Evolutionary conservation across 2,888 invertebrate genomes (phyloP), one percentile per base, ranked within the genome.

Genomic region (Thyatira batis): DNA sequence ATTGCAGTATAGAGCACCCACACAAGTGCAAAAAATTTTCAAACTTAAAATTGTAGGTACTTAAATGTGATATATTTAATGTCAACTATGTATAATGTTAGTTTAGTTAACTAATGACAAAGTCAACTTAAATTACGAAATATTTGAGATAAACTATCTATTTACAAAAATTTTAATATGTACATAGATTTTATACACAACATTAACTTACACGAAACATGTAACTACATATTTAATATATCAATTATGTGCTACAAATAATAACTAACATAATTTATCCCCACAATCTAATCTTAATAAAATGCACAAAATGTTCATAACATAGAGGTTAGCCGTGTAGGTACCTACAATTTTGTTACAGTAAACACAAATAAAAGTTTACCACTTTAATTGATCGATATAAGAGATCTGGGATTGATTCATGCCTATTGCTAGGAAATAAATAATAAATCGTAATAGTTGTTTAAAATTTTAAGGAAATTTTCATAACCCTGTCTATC

Each of bases 121-220:
- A 61, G 55, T 65, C 65, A 67, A 67, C 60, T 60, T 55, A 58
- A 58, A 68, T 66, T 76, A 77, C 72, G 70, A 80, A 76, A 80
- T 78, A 76, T 77, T 81, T 78, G 77, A 82, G 74, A 87, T 90
- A 87, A 76, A 88, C 87, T 87, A 87, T 89, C 79, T 88, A 90
- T 89, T 88, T 89, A 90, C 89, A 89, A 87, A 84, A 88, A 89
- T 85, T 84, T 82, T 81, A 82, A 78, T 86, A 87, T 81, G 79
- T 89, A 89, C 89, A 84, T 80, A 87, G 76, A 84, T 83, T 82
- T 81, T 79, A 80, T 84, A 82, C 79, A 85, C 82, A 86, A 87
- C 80, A 83, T 84, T 74, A 82, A 82, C 75, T 80, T 82, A 82
- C 76, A 77, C 80, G 82, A 77, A 82, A 84, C 39, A 79, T 76